Conservation (phyloP, 2,113 vertebrate genomes). For the Diphyllodes magnificus region DNA sequence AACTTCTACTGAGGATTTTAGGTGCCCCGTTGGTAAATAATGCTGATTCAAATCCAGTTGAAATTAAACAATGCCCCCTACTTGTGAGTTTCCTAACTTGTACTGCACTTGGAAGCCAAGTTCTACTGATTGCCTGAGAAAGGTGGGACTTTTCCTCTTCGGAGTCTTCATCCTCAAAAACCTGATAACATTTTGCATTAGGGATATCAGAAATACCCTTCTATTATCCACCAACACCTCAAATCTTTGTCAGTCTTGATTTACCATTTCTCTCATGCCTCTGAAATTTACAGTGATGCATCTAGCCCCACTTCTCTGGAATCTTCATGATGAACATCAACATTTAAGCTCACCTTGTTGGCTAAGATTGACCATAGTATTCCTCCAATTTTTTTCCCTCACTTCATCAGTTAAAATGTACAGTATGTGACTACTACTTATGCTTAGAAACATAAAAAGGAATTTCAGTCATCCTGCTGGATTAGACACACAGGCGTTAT, state of each 20-base stretch:
- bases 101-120: neutral
- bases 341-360: neutral
- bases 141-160: neutral
- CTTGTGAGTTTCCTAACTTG: neutral
- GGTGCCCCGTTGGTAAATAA: neutral
- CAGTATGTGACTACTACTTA: neutral
- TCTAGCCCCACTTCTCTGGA: neutral
- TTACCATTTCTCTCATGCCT: neutral
- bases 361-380: neutral
- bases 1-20: neutral
- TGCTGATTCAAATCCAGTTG: neutral
- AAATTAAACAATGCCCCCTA: neutral
- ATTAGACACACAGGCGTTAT: neutral
- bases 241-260: neutral
- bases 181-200: neutral
- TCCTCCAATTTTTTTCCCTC: neutral
- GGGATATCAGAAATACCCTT: slow-evolving; percentile 10
- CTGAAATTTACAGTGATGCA: neutral
- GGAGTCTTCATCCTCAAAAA: neutral
- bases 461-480: neutral
- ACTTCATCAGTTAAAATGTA: neutral
- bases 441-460: neutral
- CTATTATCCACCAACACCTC: neutral
- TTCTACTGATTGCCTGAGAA: neutral
- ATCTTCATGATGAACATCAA: neutral